These are phyloP conservation scores for Athene cunicularia DNA, from an alignment of 2,113 vertebrate species.

Conservation along the genomic window DNA sequence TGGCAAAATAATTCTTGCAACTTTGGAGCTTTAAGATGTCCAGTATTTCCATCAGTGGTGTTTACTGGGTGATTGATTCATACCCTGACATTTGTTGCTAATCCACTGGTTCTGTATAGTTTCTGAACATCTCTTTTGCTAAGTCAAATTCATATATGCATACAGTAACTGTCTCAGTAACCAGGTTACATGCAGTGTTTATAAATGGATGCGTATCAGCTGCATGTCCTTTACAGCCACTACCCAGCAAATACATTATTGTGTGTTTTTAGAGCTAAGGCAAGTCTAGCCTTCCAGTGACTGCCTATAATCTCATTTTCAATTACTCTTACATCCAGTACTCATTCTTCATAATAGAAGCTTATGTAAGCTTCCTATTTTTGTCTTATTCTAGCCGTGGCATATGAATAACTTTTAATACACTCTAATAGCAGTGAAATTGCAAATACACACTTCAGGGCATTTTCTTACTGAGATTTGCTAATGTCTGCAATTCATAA, in stretches of 20 bases:
- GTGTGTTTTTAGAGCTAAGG: background rate
- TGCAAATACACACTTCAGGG: background rate
- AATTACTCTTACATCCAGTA: background rate
- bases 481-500: conserved; percentile 13
- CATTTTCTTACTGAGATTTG: conserved; percentile 16
- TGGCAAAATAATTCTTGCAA: background rate
- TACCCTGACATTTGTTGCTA: background rate
- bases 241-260: background rate
- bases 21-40: background rate
- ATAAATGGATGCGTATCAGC: background rate
- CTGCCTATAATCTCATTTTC: conserved; percentile 1
- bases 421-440: conserved; percentile 15
- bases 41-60: background rate
- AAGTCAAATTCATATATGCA: background rate
- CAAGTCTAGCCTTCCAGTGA: background rate
- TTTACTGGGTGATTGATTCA: background rate
- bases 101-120: background rate
- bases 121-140: background rate
- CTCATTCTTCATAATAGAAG: background rate
- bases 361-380: conserved; percentile 34
- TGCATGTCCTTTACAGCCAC: background rate
- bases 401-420: conserved; percentile 1
- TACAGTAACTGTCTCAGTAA: background rate
- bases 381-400: background rate
- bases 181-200: background rate